Conservation (phyloP, 2,888 invertebrate genomes). For the Arge pagana region DNA sequence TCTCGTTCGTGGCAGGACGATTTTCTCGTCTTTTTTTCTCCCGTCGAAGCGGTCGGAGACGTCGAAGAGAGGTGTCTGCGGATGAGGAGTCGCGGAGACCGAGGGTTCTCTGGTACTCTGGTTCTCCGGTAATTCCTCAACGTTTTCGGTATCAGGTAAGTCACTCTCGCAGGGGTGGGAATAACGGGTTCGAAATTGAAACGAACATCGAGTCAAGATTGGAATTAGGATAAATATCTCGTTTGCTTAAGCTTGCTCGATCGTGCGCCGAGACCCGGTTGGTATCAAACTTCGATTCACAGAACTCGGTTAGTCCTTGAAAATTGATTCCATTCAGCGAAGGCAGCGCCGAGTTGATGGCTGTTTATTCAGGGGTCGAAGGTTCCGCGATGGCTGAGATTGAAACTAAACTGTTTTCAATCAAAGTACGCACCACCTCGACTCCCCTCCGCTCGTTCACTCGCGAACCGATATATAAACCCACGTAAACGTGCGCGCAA, state of each 20-base stretch:
- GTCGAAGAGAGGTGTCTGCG: no score
- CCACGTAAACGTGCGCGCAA: no score
- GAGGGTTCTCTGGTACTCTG: no score
- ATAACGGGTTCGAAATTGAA: no score
- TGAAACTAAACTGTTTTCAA: constrained; percentile 48
- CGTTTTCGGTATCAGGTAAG: no score
- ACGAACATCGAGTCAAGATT: constrained; percentile 4
- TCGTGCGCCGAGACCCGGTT: constrained; percentile 5
- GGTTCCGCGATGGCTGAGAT: constrained; percentile 39
- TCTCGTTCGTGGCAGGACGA: no score
- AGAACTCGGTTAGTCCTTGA: constrained; percentile 8
- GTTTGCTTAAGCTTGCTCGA: constrained; percentile 10
- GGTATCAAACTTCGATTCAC: not conserved
- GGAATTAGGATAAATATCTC: constrained; percentile 16
- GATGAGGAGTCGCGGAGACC: no score
- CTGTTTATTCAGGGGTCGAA: constrained; percentile 47
- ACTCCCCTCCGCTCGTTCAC: not conserved
- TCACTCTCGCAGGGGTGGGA: no score
- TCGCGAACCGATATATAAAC: not conserved
- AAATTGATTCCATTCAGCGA: constrained; percentile 18
- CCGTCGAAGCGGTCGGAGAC: no score
- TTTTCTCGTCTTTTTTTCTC: no score
- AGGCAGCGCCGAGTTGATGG: constrained; percentile 37
- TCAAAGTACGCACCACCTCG: constrained; percentile 31
- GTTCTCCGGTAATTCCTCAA: no score